These are phyloP conservation scores for Macrotis lagotis DNA, from an alignment of 2,113 vertebrate species.

Conservation along the genomic window DNA sequence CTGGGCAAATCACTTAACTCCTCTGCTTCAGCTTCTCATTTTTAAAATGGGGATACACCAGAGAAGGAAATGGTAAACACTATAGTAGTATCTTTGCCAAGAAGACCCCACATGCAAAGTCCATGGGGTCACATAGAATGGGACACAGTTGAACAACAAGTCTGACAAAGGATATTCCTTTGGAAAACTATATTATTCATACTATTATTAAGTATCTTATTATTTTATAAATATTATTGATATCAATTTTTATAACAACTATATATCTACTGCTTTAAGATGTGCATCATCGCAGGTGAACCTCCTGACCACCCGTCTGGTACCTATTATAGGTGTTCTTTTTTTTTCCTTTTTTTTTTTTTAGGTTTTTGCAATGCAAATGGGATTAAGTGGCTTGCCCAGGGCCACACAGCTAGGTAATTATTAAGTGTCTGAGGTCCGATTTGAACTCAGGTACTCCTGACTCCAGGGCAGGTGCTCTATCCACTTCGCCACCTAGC, in stretches of 20 bases:
- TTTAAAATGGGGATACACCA: not conserved
- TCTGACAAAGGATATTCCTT: not conserved
- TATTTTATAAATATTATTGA: not conserved
- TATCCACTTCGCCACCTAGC: no score
- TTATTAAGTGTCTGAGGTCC: no score
- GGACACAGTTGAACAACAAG: not conserved
- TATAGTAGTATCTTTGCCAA: not conserved
- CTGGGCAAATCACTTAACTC: not conserved
- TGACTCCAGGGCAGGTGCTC: no score
- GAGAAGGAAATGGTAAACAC: not conserved
- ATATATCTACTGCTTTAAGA: not conserved
- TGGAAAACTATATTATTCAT: not conserved
- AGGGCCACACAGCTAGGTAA: no score
- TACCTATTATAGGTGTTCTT: not conserved
- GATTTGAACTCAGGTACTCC: no score
- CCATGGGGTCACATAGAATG: not conserved
- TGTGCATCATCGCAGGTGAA: not conserved
- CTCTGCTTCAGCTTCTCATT: not conserved
- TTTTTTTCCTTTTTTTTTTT: no score
- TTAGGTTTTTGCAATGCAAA: no score
- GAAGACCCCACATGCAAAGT: not conserved
- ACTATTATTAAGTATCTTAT: no score
- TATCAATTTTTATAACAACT: not conserved
- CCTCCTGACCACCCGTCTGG: no score
- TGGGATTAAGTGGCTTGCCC: no score